Evolutionary conservation across 2,113 vertebrate genomes (phyloP).

Genomic region (Porphyrio hochstetteri): DNA sequence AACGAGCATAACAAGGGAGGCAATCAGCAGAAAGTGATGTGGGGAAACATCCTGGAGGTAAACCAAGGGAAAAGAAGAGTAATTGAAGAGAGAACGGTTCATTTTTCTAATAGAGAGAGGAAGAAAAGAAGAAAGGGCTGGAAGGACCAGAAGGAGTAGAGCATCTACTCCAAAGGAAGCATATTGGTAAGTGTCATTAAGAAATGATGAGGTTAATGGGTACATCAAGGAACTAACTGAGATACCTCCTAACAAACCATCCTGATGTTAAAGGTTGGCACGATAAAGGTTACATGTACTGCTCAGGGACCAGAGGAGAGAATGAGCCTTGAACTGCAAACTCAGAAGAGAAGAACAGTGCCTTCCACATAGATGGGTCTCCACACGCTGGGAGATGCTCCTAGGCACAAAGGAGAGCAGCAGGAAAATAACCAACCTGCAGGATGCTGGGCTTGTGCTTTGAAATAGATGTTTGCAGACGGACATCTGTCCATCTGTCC

Average conservation of each 20-base stretch:
- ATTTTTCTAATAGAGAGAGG: not conserved
- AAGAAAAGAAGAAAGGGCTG: not conserved
- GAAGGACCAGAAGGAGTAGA: not conserved
- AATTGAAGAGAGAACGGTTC: not conserved
- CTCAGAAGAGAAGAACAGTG: not conserved
- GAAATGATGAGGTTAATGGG: not conserved
- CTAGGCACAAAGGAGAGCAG: not conserved
- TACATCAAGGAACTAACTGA: not conserved
- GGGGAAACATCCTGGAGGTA: not conserved
- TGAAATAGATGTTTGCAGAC: not conserved
- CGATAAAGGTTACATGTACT: not conserved
- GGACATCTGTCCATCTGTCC: not conserved
- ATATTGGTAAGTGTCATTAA: not conserved
- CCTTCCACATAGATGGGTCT: not conserved
- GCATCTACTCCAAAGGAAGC: not conserved
- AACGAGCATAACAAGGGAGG: not conserved
- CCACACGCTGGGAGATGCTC: not conserved
- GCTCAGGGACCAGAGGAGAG: not conserved
- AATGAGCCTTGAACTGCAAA: not conserved
- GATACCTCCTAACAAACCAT: not conserved
- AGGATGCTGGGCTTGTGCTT: not conserved
- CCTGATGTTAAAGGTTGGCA: not conserved
- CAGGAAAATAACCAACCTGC: not conserved
- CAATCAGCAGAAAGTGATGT: not conserved
- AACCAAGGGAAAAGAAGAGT: not conserved